phyloP scores from a whole-genome alignment of 2,113 vertebrate genomes.

The Centropristis striata region DNA sequence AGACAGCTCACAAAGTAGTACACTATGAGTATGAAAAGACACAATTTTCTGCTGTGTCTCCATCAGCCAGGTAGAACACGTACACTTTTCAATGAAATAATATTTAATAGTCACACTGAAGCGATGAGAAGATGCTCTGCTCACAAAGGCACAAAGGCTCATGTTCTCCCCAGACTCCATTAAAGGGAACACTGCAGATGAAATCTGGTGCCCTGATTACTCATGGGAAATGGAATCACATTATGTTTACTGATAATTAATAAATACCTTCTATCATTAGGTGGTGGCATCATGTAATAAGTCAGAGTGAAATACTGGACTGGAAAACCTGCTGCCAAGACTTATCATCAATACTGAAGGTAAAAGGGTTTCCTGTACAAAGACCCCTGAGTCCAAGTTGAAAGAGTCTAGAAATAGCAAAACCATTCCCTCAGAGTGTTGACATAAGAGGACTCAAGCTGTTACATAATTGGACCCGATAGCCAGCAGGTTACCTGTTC shows the following conservation, averaged over 20 bases:
- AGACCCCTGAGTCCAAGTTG: background rate
- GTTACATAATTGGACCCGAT: constrained; percentile 24
- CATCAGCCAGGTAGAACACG: constrained; percentile 14
- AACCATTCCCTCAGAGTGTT: background rate
- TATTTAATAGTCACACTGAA: constrained; percentile 19
- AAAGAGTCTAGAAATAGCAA: background rate
- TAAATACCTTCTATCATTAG: background rate
- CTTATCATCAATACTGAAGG: background rate
- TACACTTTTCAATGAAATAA: background rate
- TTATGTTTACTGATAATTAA: background rate
- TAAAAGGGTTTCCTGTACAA: background rate
- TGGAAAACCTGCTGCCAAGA: background rate
- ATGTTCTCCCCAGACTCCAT: background rate
- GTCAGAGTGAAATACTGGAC: background rate
- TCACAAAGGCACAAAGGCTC: background rate
- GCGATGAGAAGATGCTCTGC: constrained; percentile 6
- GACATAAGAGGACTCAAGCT: background rate
- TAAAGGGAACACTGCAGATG: background rate
- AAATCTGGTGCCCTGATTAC: background rate
- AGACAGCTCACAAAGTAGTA: constrained; percentile 1
- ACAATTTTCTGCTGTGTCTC: background rate
- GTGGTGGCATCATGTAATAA: background rate
- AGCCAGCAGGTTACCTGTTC: background rate
- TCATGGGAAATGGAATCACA: background rate
- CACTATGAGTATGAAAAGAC: background rate